Evolutionary conservation across 2,888 invertebrate genomes (phyloP), one percentile per base, ranked within the genome.

Genomic region (Sericinus montela): DNA sequence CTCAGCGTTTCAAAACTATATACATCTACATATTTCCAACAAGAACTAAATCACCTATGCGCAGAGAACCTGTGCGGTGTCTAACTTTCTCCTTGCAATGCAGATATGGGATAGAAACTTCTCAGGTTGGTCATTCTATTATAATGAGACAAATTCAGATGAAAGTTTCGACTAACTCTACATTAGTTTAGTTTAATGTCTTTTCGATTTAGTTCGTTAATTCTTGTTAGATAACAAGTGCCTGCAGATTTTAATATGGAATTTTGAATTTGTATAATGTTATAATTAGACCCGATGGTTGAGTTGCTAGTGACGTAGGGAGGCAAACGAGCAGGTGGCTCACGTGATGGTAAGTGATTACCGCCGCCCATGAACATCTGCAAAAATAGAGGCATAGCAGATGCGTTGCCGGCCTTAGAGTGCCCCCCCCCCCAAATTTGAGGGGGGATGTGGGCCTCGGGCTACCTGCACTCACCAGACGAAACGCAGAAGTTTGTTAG

Each of bases 131-230:
- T 48, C 48, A 48, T 32, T 48, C 37, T 25, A 23, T 19, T 30
- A 48, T 48, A 48, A 48, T 38, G 30, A 38, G 42, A 43, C 42
- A 37, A 48, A 48, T 37, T 42, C 42, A 48, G 23, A 30, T 42
- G 16, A 38, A 46, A 37, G 30, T 48, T 30, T 25, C n/a, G 10
- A 15, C 34, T 28, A 46, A 46, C 34, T 32, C 7, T 3, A 29
- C 14, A 14, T 46, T 28, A 16, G 38, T 25, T 38, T 13, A 25
- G 32, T 32, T 30, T 32, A 6, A 13, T n/a, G 32, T 5, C 1
- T 13, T 32, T 32, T 32, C 7, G 32, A 32, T 32, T 5, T 1
- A 32, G 25, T 25, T 8, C n/a, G n/a, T n/a, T n/a, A 25, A 8
- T 3, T 19, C 5, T 5, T 19, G 19, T 19, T 19, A 19, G 5